Percentiles rank a stretch among this genome's conserved stretches.
phyloP scores from a whole-genome alignment of 2,888 invertebrate species.

The Oeneis ivallda region DNA sequence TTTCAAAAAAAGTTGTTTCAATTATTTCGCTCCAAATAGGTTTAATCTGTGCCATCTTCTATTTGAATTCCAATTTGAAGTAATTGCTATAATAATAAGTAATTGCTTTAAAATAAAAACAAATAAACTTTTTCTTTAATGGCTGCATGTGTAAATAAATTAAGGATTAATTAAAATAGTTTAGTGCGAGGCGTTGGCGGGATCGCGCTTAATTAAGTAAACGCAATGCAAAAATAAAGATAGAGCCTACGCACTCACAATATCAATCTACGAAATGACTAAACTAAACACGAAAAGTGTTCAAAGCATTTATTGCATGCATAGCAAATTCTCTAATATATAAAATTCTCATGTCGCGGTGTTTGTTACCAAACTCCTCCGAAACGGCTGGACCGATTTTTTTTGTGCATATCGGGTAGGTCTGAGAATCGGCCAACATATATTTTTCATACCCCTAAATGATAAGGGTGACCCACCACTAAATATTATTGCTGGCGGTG shows the following conservation, averaged over 20 bases:
- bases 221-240: constrained; percentile 44
- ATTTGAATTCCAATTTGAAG: neutral
- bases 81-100: neutral
- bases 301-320: constrained; percentile 10
- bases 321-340: neutral
- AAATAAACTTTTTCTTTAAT: constrained; percentile 19
- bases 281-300: constrained; percentile 4
- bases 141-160: constrained; percentile 40
- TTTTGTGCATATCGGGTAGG: too few species aligned
- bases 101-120: neutral
- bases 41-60: neutral
- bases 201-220: constrained; percentile 53
- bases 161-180: constrained; percentile 45
- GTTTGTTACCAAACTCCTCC: too few species aligned
- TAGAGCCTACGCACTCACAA: constrained; percentile 36
- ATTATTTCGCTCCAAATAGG: neutral
- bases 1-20: neutral
- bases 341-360: too few species aligned
- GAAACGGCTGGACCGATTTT: too few species aligned
- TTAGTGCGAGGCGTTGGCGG: constrained; percentile 48
- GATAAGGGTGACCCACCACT: too few species aligned
- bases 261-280: constrained; percentile 28
- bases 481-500: too few species aligned
- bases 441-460: too few species aligned
- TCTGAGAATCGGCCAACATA: too few species aligned